phyloP scores from a whole-genome alignment of 2,888 invertebrate genomes.

The Habrosyne pyritoides region DNA sequence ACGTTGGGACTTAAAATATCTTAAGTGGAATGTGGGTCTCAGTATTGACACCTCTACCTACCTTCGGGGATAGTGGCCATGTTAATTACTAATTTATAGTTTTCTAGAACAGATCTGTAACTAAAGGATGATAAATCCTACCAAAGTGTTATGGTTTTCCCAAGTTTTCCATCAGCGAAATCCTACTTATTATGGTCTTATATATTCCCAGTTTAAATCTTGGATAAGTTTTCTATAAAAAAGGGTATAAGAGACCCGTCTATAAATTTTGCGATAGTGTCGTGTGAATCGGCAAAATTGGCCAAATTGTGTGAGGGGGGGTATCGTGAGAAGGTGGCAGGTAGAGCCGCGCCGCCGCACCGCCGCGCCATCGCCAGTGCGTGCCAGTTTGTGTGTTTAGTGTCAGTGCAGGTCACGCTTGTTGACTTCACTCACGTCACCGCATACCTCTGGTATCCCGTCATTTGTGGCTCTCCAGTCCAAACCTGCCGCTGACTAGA shows the following conservation, averaged over 20 bases:
- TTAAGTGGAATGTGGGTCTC: no score
- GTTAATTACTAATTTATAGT: no score
- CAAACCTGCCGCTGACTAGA: background rate
- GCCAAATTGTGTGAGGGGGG: background rate
- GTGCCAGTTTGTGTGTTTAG: background rate
- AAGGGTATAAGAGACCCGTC: background rate
- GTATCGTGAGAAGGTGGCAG: background rate
- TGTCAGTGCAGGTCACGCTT: background rate
- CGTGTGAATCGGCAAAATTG: background rate
- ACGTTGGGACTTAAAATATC: no score
- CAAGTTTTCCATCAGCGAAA: no score
- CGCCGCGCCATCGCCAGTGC: background rate
- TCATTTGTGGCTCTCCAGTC: background rate
- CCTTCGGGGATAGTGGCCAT: no score
- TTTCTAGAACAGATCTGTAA: no score
- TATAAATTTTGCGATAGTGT: background rate
- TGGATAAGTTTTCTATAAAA: no score
- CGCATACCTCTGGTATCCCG: background rate
- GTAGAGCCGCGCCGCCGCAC: background rate
- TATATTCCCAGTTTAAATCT: no score
- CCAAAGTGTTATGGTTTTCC: no score
- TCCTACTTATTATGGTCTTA: no score
- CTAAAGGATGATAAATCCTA: no score
- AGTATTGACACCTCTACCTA: no score
- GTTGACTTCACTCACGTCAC: background rate